These are phyloP conservation scores for Grantiella picta DNA, from an alignment of 2,113 vertebrate species.

Conservation along the genomic window DNA sequence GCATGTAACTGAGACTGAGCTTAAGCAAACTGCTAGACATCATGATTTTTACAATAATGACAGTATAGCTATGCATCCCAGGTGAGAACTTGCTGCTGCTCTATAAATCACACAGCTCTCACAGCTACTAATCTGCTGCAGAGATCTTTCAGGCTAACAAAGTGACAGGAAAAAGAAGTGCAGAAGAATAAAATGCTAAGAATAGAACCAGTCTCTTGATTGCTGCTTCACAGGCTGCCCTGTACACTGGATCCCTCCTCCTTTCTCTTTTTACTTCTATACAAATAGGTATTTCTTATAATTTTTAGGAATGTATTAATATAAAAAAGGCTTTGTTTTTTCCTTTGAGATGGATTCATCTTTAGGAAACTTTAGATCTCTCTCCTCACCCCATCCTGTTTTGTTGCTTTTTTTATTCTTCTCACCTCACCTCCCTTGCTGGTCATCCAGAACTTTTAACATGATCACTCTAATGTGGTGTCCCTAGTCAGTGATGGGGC, in stretches of 20 bases:
- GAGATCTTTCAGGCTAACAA: not conserved
- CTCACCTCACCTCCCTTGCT: not conserved
- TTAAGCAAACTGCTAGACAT: not conserved
- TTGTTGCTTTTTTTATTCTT: not conserved
- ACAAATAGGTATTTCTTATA: not conserved
- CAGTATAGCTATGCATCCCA: not conserved
- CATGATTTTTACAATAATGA: not conserved
- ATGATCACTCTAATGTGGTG: not conserved
- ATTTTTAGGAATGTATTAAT: not conserved
- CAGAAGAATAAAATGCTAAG: not conserved
- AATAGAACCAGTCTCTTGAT: not conserved
- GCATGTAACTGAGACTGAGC: not conserved
- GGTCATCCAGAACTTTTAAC: not conserved
- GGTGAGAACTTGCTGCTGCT: conserved; percentile 3
- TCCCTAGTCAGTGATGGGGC: not conserved
- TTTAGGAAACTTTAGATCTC: not conserved
- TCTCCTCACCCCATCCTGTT: not conserved
- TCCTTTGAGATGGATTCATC: not conserved
- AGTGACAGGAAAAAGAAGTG: not conserved
- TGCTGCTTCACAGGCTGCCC: not conserved
- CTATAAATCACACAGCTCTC: not conserved
- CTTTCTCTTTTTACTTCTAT: not conserved
- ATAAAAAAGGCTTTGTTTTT: not conserved
- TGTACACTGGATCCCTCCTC: not conserved
- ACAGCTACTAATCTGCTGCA: not conserved